Conservation (phyloP, 2,113 vertebrate species). For the Peromyscus leucopus region DNA sequence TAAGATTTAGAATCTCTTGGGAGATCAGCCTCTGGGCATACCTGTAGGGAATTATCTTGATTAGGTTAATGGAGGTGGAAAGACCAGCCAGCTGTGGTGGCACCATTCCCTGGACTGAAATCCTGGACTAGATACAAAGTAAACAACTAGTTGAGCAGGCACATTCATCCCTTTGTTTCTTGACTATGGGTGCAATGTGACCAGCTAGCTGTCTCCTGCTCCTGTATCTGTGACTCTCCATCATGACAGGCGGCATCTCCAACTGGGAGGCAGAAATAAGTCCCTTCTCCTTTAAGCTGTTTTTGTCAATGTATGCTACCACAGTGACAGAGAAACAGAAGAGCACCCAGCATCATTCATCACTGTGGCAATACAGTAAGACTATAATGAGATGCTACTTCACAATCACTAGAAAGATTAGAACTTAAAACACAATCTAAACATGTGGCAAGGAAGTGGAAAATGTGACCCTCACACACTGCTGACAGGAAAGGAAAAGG, state of each 20-base stretch:
- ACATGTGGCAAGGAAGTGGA: background rate
- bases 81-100: background rate
- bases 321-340: background rate
- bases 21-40: background rate
- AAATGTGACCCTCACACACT: background rate
- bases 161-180: background rate
- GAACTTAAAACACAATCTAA: slow-evolving; percentile 30
- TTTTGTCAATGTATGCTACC: background rate
- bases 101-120: background rate
- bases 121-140: background rate
- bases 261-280: background rate
- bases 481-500: background rate
- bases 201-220: background rate
- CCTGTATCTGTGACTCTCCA: background rate
- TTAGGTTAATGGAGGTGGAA: background rate
- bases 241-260: background rate
- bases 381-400: slow-evolving; percentile 18
- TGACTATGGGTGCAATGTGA: background rate
- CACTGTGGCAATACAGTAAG: slow-evolving; percentile 44
- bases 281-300: background rate
- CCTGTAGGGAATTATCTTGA: background rate
- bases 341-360: background rate
- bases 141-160: background rate
- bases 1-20: background rate
- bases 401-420: background rate